A percentile compares a stretch with the other conserved stretches of the same genome.
phyloP scores from a whole-genome alignment of 2,888 invertebrate genomes.

The Netelia inedita region DNA sequence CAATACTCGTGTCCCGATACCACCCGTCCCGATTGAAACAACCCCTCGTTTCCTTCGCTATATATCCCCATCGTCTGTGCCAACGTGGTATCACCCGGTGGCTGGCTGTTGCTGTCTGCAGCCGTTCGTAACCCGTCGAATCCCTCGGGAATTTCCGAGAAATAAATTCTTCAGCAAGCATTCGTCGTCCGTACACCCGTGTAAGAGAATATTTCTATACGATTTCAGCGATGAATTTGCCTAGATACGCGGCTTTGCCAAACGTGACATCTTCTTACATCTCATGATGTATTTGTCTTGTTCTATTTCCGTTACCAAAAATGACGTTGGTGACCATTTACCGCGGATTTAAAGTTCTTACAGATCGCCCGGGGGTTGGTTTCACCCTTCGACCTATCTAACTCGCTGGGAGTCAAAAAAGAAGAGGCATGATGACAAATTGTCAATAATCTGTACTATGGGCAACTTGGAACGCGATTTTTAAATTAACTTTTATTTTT shows the following conservation, averaged over 20 bases:
- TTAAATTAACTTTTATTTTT: too few species aligned
- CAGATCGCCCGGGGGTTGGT: too few species aligned
- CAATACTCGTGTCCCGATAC: constrained; percentile 69
- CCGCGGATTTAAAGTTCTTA: too few species aligned
- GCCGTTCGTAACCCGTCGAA: constrained; percentile 22
- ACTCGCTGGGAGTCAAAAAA: too few species aligned
- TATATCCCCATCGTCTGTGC: constrained; percentile 8
- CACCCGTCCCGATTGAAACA: constrained; percentile 49
- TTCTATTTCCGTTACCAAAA: too few species aligned
- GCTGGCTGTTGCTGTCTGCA: constrained; percentile 32
- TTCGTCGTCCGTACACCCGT: background rate
- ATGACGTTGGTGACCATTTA: too few species aligned
- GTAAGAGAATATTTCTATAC: background rate
- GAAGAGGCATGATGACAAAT: too few species aligned
- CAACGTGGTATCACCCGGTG: background rate
- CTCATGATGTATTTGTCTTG: background rate
- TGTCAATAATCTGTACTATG: too few species aligned
- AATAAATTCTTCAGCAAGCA: constrained; percentile 27
- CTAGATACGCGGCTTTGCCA: background rate
- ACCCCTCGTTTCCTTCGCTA: constrained; percentile 11
- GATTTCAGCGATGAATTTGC: background rate
- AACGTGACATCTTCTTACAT: background rate
- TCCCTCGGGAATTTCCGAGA: constrained; percentile 20
- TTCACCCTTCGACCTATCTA: too few species aligned
- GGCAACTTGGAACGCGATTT: too few species aligned